A percentile compares a stretch with the other conserved stretches of the same genome.
These are phyloP conservation scores for Colius striatus DNA, from an alignment of 2,113 vertebrate genomes.

Conservation along the genomic window DNA sequence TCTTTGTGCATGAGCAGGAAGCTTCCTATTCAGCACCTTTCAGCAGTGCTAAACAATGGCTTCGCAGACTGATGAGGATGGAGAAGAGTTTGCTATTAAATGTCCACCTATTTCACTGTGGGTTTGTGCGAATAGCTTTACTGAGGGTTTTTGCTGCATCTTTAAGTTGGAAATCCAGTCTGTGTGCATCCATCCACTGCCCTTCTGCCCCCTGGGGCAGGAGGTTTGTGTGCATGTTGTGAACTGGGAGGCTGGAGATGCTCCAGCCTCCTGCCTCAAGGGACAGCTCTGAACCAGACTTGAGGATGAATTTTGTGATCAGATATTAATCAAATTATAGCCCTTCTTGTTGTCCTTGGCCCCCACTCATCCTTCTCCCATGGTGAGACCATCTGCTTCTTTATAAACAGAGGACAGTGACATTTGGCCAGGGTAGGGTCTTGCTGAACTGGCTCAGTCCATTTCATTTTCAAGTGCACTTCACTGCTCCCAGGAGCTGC, in stretches of 20 bases:
- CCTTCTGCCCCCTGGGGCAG: background rate
- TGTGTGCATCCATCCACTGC: background rate
- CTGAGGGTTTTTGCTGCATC: background rate
- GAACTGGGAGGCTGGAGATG: background rate
- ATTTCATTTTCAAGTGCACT: background rate
- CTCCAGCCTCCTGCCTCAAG: background rate
- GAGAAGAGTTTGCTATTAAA: background rate
- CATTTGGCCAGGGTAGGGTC: background rate
- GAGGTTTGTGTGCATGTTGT: background rate
- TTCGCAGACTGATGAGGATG: background rate
- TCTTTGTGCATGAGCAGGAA: fast-evolving
- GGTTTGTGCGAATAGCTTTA: background rate
- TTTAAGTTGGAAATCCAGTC: background rate
- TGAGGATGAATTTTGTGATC: background rate
- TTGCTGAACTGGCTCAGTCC: background rate
- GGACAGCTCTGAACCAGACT: too few relatives aligned
- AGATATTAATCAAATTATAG: background rate
- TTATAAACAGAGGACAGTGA: background rate
- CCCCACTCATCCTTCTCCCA: too few relatives aligned
- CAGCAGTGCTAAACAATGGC: too few relatives aligned
- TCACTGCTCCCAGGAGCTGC: background rate
- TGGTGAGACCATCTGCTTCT: too few relatives aligned
- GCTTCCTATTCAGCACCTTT: background rate
- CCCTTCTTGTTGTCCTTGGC: background rate
- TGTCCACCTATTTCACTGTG: background rate